Base-by-base conservation (phyloP, 2,888 invertebrate genomes). In the Dilophus febrilis region DNA sequence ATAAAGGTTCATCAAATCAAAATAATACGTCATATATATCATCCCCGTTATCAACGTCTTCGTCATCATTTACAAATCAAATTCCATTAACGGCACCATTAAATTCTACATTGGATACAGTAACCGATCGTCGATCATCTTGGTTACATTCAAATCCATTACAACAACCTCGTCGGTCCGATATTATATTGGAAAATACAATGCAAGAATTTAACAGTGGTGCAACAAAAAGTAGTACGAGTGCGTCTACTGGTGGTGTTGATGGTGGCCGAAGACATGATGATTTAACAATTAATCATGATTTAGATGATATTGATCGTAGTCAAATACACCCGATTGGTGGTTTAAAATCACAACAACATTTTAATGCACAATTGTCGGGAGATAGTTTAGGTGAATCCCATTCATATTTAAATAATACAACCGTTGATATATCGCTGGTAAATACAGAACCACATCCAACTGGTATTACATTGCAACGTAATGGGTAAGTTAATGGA, bases 391-490 rank as follows among this genome's bases (percentile, higher is more conserved):
- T 48, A 1, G 38, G 35, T 14, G 22, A 22, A 22, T 22, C 22
- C 4, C 22, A 12, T 17, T 56, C 59, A 3, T 52, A 49, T 42
- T 41, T 44, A 8, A 51, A 46, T 11, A 55, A 59, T 8, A 42
- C 40, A 26, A 40, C 31, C 34, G 13, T 30, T 4, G 43, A 45
- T 27, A 28, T 38, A n/a, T 41, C 42, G 52, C 40, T 53, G 49
- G 3, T 43, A 14, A 43, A 40, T 19, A 38, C 35, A 44, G 59
- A 65, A 3, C 66, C 70, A 1, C 78, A 82, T 55, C 77, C 81
- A 1, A 74, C 85, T 0, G 85, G 88, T 2, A 77, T 94, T 6
- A 70, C 72, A 7, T 64, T 90, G 32, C 74, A 73, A 0, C 68
- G 90, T 0, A 74, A 67, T 0, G 94, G 91, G 22, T 22, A 6